Conservation (phyloP, 2,113 vertebrate genomes). For the Scalopus aquaticus region DNA sequence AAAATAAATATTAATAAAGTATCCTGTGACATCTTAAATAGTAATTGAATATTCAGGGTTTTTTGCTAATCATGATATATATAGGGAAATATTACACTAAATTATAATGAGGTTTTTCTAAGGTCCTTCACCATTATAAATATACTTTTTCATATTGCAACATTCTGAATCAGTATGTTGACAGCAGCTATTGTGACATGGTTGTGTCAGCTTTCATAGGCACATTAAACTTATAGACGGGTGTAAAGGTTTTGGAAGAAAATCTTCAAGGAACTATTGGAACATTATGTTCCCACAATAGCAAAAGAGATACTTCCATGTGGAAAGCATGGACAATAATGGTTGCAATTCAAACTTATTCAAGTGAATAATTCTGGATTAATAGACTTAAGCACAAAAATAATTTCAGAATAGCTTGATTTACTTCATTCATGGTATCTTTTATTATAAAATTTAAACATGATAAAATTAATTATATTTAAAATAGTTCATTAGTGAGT, state of each 20-base stretch:
- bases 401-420: background rate
- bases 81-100: background rate
- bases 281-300: background rate
- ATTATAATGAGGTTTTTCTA: background rate
- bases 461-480: background rate
- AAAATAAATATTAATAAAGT: slow-evolving; percentile 24
- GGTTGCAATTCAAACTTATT: background rate
- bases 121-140: background rate
- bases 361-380: background rate
- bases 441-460: background rate
- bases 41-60: slow-evolving; percentile 43
- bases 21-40: background rate
- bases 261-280: background rate
- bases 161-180: background rate
- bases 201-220: background rate
- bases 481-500: background rate
- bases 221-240: background rate
- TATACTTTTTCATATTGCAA: background rate
- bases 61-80: slow-evolving; percentile 4
- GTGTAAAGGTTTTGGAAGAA: background rate
- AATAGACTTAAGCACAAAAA: background rate
- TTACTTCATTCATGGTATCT: background rate
- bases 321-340: background rate
- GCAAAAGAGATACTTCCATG: background rate
- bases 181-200: background rate